Base-by-base conservation (phyloP, 2,888 invertebrate species). In the Ornithoptera alexandrae region DNA sequence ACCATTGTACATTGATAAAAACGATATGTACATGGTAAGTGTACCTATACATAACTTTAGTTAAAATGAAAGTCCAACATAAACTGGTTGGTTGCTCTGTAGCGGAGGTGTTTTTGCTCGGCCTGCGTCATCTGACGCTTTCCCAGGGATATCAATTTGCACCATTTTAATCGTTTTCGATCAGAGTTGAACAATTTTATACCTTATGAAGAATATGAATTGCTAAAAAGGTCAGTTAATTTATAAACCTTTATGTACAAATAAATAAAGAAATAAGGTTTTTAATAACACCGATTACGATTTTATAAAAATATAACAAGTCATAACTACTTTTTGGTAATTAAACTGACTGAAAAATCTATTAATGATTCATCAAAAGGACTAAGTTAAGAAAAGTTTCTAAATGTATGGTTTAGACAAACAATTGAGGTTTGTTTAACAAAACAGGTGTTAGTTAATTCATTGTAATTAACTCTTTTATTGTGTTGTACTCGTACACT, bases 131-230 rank as follows among this genome's bases (percentile, higher is more conserved):
- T 82, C 87, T 89, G 88, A 77, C 79, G 73, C 73, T 74, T 84
- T 88, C 89, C 82, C 88, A 89, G 80, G 81, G 78, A 84, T 87
- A 87, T 88, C 85, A 87, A 88, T 88, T 87, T 85, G 83, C 80
- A 74, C 81, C 78, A 76, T 82, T 86, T 88, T 84, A 87, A 87
- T 87, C 82, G 84, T 81, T 85, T 84, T 83, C 82, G 76, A 82
- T 85, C 79, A 79, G 72, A 74, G 74, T 73, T 76, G 74, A 78
- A 79, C 75, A 76, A 74, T 80, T 83, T 81, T 80, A 78, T 77
- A 77, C 69, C 72, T 69, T 69, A 71, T 75, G 62, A 76, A 75
- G 70, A 74, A 78, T 78, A 79, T 78, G 77, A 79, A 81, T 79
- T 75, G 76, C 73, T 80, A 72, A 77, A 78, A 77, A 73, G 74